A percentile compares a stretch with the other conserved stretches of the same genome.
phyloP scores from a whole-genome alignment of 2,888 invertebrate genomes.

The Chesias legatella region DNA sequence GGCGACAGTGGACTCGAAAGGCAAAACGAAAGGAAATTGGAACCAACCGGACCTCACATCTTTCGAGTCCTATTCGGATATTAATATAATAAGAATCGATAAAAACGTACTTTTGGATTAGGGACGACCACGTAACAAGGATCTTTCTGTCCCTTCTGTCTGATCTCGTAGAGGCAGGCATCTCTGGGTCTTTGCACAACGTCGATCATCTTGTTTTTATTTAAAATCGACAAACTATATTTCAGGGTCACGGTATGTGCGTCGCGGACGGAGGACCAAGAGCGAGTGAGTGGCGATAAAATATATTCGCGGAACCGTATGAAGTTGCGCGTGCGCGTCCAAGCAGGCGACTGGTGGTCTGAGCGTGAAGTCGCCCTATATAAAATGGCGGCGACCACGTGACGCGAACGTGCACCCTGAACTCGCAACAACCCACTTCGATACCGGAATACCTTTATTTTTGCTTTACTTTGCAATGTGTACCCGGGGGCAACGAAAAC shows the following conservation, averaged over 20 bases:
- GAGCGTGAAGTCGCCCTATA: slow-evolving; percentile 73
- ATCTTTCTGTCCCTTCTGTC: slow-evolving; percentile 83
- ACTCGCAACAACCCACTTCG: slow-evolving; percentile 59
- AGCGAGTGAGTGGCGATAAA: slow-evolving; percentile 48
- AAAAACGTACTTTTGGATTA: slow-evolving; percentile 82
- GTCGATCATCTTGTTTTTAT: slow-evolving; percentile 61
- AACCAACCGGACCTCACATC: slow-evolving; percentile 10
- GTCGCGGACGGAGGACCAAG: slow-evolving; percentile 47
- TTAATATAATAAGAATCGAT: slow-evolving; percentile 23
- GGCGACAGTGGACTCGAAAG: slow-evolving; percentile 3
- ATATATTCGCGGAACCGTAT: slow-evolving; percentile 30
- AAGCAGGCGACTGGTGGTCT: slow-evolving; percentile 84
- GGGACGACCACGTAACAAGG: slow-evolving; percentile 86
- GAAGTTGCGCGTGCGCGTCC: slow-evolving; percentile 55
- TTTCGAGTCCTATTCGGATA: slow-evolving; percentile 1
- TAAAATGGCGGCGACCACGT: slow-evolving; percentile 74
- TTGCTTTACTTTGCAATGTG: slow-evolving; percentile 17
- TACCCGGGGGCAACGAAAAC: slow-evolving; percentile 12
- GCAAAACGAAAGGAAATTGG: slow-evolving; percentile 12
- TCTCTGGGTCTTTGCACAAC: slow-evolving; percentile 66
- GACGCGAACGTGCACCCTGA: slow-evolving; percentile 67
- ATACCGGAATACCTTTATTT: slow-evolving; percentile 57
- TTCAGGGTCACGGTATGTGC: slow-evolving; percentile 49
- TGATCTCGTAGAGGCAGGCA: slow-evolving; percentile 84
- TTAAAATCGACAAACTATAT: slow-evolving; percentile 35